phyloP scores from a whole-genome alignment of 2,888 invertebrate genomes.

The Lycaena phlaeas region DNA sequence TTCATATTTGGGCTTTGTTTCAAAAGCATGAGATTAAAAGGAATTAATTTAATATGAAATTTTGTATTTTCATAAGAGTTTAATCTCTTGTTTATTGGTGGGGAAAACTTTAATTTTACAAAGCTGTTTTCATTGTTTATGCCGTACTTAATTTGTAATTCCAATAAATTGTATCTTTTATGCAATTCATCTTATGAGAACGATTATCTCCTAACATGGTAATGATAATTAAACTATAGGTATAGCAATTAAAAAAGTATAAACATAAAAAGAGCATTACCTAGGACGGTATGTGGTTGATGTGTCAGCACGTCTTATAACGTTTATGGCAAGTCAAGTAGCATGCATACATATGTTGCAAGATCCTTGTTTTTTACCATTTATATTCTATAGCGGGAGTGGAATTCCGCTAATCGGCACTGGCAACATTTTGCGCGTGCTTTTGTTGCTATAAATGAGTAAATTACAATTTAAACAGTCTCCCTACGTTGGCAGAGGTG shows the following conservation, averaged over 20 bases:
- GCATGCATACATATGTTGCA: conserved; percentile 43
- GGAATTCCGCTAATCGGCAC: conserved; percentile 67
- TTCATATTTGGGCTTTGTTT: too few relatives aligned
- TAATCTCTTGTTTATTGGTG: too few relatives aligned
- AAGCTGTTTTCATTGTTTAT: neutral
- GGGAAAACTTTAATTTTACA: too few relatives aligned
- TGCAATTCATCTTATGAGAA: neutral
- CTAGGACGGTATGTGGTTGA: conserved; percentile 31
- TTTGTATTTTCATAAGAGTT: too few relatives aligned
- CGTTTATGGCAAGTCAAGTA: conserved; percentile 52
- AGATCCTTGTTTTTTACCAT: conserved; percentile 59
- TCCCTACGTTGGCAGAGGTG: conserved; percentile 12
- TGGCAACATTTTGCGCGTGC: conserved; percentile 58
- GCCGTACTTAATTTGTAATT: neutral
- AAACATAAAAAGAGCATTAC: conserved; percentile 32
- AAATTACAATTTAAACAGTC: conserved; percentile 47
- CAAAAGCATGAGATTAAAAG: too few relatives aligned
- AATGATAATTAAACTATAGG: neutral
- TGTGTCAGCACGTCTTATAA: conserved; percentile 25
- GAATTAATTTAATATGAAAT: too few relatives aligned
- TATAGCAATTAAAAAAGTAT: conserved; percentile 21
- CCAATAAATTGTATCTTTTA: neutral
- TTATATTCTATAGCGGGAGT: conserved; percentile 57
- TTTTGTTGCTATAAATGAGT: conserved; percentile 55
- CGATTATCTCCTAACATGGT: neutral